Evolutionary conservation across 2,113 vertebrate species (phyloP).

Genomic region (Typhlomys cinereus): DNA sequence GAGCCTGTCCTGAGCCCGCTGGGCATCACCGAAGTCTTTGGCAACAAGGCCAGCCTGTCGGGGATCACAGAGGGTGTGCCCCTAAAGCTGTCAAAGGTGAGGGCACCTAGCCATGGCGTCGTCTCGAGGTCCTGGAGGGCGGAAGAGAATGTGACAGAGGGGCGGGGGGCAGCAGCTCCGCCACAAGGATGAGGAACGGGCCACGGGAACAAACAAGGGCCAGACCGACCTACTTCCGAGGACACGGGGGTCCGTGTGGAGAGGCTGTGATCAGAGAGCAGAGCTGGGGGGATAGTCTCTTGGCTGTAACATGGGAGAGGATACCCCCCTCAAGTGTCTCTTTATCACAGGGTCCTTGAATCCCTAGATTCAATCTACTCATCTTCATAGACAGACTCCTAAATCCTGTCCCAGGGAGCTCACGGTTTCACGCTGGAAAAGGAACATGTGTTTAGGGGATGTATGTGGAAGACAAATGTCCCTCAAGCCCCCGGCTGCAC

Average conservation of each 20-base stretch:
- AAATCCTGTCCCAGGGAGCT: background rate
- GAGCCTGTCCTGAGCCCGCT: conserved; percentile 81
- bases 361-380: background rate
- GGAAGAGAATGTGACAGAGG: rapidly evolving
- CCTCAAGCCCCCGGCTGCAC: background rate
- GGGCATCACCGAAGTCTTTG: conserved; percentile 90
- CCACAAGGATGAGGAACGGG: rapidly evolving
- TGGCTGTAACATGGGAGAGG: too few species aligned
- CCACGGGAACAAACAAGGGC: background rate
- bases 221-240: too few species aligned
- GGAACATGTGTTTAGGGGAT: background rate
- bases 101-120: background rate
- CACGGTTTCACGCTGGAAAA: rapidly evolving
- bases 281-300: too few species aligned
- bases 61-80: conserved; percentile 76
- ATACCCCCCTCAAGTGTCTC: too few species aligned
- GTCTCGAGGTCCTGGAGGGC: rapidly evolving
- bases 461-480: rapidly evolving
- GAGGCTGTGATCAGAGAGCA: rapidly evolving
- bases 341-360: background rate
- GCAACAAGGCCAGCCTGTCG: conserved; percentile 84
- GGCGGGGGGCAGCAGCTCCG: rapidly evolving
- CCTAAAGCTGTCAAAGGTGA: conserved; percentile 87
- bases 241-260: rapidly evolving
- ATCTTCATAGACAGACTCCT: background rate